A percentile compares a stretch with the other conserved stretches of the same genome.
These are phyloP conservation scores for Drosophila tropicalis DNA, from an alignment of 1,140 invertebrate species.

Conservation along the genomic window DNA sequence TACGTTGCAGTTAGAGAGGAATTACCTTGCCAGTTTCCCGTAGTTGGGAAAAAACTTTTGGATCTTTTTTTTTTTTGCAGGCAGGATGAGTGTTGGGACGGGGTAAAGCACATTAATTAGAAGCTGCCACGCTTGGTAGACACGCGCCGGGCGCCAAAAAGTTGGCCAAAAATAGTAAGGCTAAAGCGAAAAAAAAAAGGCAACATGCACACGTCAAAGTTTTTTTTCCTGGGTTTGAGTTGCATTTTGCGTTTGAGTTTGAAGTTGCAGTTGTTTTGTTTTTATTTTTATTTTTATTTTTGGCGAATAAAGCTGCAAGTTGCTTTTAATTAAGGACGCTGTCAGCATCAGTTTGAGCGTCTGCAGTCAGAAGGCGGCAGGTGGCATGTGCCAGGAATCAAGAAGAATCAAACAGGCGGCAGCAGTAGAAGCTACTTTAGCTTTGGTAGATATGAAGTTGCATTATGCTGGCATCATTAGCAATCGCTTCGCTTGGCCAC, in stretches of 20 bases:
- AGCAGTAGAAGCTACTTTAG: not conserved
- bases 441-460: slow-evolving; percentile 20
- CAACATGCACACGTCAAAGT: slow-evolving; percentile 58
- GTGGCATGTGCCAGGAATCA: not conserved
- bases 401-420: not conserved
- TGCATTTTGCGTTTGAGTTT: slow-evolving; percentile 53
- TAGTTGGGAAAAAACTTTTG: slow-evolving; percentile 8
- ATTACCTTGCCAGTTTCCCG: slow-evolving; percentile 6
- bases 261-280: slow-evolving; percentile 17
- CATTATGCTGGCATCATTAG: slow-evolving; percentile 50
- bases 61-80: slow-evolving; percentile 34
- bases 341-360: slow-evolving; percentile 29
- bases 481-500: slow-evolving; percentile 21
- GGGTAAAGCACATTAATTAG: slow-evolving; percentile 69
- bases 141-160: slow-evolving; percentile 61
- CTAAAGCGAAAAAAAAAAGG: slow-evolving; percentile 25
- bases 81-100: slow-evolving; percentile 34
- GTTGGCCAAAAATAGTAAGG: slow-evolving; percentile 40
- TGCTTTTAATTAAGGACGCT: slow-evolving; percentile 73
- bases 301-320: slow-evolving; percentile 28
- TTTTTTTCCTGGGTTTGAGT: slow-evolving; percentile 50
- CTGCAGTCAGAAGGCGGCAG: slow-evolving; percentile 28
- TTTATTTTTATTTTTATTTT: slow-evolving; percentile 10
- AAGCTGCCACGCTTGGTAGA: slow-evolving; percentile 74
- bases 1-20: not conserved